Evolutionary conservation across 1,140 invertebrate species (phyloP).

Genomic region (Drosophila elegans): DNA sequence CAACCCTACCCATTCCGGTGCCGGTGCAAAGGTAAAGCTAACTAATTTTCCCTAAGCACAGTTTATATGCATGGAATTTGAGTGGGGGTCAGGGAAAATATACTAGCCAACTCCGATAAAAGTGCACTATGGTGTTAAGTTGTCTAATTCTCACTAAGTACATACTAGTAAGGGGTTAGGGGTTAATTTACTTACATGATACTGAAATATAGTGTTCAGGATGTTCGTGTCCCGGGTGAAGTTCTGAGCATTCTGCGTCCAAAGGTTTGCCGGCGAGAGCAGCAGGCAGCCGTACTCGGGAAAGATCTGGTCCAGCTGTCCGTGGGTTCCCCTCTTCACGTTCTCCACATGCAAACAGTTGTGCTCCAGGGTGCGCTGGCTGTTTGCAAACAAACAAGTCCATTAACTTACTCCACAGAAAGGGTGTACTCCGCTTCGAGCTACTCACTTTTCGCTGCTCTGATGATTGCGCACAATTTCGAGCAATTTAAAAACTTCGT

Average conservation of each 20-base stretch:
- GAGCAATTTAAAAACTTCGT: conserved; percentile 93
- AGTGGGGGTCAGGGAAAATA: too few relatives aligned
- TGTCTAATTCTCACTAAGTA: too few relatives aligned
- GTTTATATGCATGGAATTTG: neutral
- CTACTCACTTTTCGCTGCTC: conserved; percentile 89
- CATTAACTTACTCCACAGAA: conserved; percentile 24
- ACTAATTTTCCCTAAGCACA: neutral
- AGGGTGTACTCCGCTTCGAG: neutral
- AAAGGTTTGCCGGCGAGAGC: conserved; percentile 97
- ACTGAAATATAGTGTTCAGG: conserved; percentile 91
- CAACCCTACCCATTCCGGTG: neutral
- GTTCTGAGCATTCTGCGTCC: conserved; percentile 92
- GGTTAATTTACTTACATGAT: conserved; percentile 88
- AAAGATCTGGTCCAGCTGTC: conserved; percentile 87
- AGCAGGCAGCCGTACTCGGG: conserved; percentile 96
- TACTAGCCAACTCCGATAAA: too few relatives aligned
- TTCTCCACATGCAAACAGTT: conserved; percentile 95
- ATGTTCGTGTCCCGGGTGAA: conserved; percentile 92
- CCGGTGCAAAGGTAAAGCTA: neutral
- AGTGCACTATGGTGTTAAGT: too few relatives aligned
- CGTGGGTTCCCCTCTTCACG: conserved; percentile 87
- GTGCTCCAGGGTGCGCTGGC: conserved; percentile 90
- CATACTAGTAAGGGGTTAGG: too few relatives aligned
- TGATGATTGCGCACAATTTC: conserved; percentile 94
- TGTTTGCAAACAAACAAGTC: conserved; percentile 69